These are phyloP conservation scores for Melanocharis versteri DNA, from an alignment of 2,113 vertebrate genomes.

Conservation along the genomic window DNA sequence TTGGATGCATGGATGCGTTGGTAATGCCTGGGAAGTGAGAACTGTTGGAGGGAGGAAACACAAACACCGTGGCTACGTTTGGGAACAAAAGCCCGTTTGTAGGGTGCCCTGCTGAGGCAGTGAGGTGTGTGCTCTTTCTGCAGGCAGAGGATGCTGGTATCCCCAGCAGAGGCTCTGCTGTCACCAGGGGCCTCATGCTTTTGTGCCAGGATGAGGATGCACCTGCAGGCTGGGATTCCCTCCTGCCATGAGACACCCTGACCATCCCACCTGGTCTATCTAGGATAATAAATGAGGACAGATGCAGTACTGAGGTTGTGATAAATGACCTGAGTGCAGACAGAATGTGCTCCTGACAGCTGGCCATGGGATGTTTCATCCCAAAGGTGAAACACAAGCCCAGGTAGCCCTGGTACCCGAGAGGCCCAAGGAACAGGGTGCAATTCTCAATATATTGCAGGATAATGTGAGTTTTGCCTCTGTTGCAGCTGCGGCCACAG, in stretches of 20 bases:
- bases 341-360: background rate
- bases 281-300: background rate
- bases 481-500: no score
- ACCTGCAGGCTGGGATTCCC: background rate
- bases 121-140: background rate
- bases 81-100: background rate
- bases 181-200: rapidly evolving
- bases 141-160: background rate
- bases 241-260: background rate
- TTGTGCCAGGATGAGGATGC: background rate
- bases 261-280: background rate
- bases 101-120: background rate
- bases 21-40: background rate
- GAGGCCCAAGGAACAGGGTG: rapidly evolving
- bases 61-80: rapidly evolving
- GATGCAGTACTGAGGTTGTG: background rate
- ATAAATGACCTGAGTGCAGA: background rate
- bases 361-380: background rate
- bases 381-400: background rate
- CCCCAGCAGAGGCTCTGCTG: background rate
- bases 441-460: background rate
- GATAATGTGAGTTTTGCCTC: background rate
- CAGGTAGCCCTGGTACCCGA: background rate
- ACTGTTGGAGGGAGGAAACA: background rate
- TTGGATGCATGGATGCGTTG: background rate